Base-by-base conservation (phyloP, 2,888 invertebrate species). In the Branchipolynoe longqiensis region DNA sequence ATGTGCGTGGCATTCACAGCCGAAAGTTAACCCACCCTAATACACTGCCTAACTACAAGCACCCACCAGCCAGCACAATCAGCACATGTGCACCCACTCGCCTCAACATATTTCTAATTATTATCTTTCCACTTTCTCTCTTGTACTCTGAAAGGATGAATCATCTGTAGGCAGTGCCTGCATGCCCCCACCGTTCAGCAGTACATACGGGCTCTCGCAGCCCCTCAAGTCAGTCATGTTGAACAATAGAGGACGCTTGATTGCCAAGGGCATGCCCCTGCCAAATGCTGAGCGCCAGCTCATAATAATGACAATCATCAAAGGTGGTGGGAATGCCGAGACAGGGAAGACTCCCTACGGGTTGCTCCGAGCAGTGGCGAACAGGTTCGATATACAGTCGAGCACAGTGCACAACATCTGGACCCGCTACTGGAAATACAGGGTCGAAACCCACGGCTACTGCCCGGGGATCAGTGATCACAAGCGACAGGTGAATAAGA, bases 351-450 rank as follows among this genome's bases (percentile, higher is more conserved):
- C 54, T 22, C 78, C 78, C 48, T 48, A 78, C 18, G 78, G 78
- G 14, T 41, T 54, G 41, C 78, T 78, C 2, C 12, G 18, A 8
- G 41, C 12, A 8, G 78, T 41, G 54, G 78, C 78, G 2, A 33
- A 78, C 78, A 12, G 1, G 12, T 78, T 78, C 54, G 28, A 78
- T 28, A 48, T 78, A n/a, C 48, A 54, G 41, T 31, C 78, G 4
- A 78, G 78, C 48, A 78, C 78, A 6, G 78, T 78, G 12, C 78
- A 78, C 41, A 78, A 78, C 31, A 41, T 78, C 25, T 78, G 78
- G 78, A 78, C 41, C 2, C 78, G 78, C 78, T 78, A 28, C 78
- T 78, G 78, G 78, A 78, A 78, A 48, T 78, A 78, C 78, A 18
- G 54, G 1, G 18, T 78, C 8, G 78, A 48, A 41, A 54, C 78